Percentiles rank a stretch among this genome's conserved stretches.
These are phyloP conservation scores for Gulo gulo DNA, from an alignment of 2,113 vertebrate genomes.

Conservation along the genomic window DNA sequence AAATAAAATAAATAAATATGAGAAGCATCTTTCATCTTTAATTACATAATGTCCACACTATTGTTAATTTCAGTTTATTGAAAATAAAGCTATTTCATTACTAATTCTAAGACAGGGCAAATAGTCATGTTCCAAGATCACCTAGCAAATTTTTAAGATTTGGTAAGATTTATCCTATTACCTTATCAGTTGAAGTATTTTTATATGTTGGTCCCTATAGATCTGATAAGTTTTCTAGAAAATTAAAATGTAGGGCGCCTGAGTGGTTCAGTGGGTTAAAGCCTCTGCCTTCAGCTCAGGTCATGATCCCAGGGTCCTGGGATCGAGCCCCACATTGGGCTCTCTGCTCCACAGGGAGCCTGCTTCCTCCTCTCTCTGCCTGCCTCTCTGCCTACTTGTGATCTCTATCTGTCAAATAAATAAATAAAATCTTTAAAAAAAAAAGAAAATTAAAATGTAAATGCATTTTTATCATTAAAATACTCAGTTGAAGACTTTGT, in stretches of 20 bases:
- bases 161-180: background rate
- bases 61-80: background rate
- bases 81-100: background rate
- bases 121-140: background rate
- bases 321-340: too few relatives aligned
- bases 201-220: background rate
- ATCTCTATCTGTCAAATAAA: too few relatives aligned
- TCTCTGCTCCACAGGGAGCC: too few relatives aligned
- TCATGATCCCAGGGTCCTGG: too few relatives aligned
- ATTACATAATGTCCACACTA: background rate
- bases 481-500: background rate
- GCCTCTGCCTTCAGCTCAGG: too few relatives aligned
- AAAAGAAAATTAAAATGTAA: background rate
- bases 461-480: background rate
- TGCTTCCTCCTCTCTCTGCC: too few relatives aligned
- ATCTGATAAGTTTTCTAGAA: background rate
- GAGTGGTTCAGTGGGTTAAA: too few relatives aligned
- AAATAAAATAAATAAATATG: background rate
- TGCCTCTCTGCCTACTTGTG: too few relatives aligned
- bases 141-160: background rate
- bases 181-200: background rate
- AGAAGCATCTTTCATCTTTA: background rate
- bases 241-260: background rate
- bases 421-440: too few relatives aligned
- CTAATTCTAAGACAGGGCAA: background rate